Conservation (phyloP, 2,113 vertebrate species). For the Sylvia atricapilla region DNA sequence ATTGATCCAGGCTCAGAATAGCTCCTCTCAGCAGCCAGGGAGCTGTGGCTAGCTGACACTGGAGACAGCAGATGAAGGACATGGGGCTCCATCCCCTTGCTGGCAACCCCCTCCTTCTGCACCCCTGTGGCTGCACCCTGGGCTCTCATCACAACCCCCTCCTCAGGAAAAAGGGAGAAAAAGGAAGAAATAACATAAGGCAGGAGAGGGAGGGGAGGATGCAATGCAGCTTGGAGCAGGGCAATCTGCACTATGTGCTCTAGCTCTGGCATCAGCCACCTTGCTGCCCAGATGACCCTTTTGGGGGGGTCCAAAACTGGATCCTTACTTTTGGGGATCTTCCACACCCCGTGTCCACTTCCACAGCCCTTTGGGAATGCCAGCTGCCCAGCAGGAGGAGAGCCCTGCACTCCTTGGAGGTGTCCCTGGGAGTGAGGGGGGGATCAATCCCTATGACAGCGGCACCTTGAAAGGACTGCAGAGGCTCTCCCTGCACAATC, state of each 20-base stretch:
- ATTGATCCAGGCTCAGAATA: constrained; percentile 52
- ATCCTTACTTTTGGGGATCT: neutral
- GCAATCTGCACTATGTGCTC: neutral
- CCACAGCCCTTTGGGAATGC: neutral
- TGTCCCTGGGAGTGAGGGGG: neutral
- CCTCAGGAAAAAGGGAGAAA: neutral
- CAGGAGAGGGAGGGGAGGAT: neutral
- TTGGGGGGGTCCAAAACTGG: neutral
- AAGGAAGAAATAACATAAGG: neutral
- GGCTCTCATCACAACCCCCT: neutral
- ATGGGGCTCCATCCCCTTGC: fast-evolving
- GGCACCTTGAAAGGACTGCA: neutral
- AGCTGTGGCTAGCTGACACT: neutral
- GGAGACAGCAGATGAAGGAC: neutral
- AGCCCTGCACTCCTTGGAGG: neutral
- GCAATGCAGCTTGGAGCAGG: neutral
- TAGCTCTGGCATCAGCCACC: neutral
- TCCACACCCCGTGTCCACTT: neutral
- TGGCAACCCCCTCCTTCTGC: no score
- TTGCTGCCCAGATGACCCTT: neutral
- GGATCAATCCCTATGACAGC: neutral
- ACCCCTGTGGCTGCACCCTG: neutral
- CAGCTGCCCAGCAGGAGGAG: neutral
- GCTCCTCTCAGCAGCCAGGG: neutral
- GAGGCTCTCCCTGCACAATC: neutral